Evolutionary conservation across 2,888 invertebrate species (phyloP), one percentile per base, ranked within the genome.

Genomic region (Trilocha varians): DNA sequence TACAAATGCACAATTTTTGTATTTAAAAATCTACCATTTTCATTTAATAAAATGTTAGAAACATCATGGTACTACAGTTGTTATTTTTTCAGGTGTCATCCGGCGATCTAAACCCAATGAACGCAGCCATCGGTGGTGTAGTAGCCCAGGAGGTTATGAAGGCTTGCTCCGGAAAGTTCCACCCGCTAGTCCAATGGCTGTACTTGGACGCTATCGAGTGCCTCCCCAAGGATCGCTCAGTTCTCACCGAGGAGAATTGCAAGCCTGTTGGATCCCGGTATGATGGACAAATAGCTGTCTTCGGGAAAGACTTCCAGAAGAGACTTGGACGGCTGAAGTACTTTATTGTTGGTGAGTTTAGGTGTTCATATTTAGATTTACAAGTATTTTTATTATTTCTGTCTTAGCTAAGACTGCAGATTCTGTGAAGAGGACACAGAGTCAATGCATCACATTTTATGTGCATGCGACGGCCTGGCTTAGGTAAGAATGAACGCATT

Each of bases 131-230:
- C 57, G 99, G 99, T 39, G 99, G 99, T 14, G 90, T 98, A 42
- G 95, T 98, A 4, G 99, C 99, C 16, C 99, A 99, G 79, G 99
- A 99, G 84, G 97, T 94, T n/a, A 92, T 99, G 93, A 99, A 99
- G 85, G 98, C 97, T 0, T 97, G 96, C 78, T 95, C 95, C 35
- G 98, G 98, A 42, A 98, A 98, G 77, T 99, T 98, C 78, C 91
- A 91, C 52, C 98, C 98, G 0, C 93, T 99, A 48, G 88, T 89
- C 61, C 97, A 99, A 69, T 99, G 95, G 93, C 76, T 98, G 40
- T 99, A 98, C 77, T 95, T 95, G 65, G 99, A 99, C 84, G 96
- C 98, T 1, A 87, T 97, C 15, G 99, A 99, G 78, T 97, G 97
- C 73, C 85, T 99, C 50, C 94, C 94, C 0, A 90, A 91, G 11